These are phyloP conservation scores for Lophura nycthemera DNA, from an alignment of 2,113 vertebrate genomes.

Conservation along the genomic window DNA sequence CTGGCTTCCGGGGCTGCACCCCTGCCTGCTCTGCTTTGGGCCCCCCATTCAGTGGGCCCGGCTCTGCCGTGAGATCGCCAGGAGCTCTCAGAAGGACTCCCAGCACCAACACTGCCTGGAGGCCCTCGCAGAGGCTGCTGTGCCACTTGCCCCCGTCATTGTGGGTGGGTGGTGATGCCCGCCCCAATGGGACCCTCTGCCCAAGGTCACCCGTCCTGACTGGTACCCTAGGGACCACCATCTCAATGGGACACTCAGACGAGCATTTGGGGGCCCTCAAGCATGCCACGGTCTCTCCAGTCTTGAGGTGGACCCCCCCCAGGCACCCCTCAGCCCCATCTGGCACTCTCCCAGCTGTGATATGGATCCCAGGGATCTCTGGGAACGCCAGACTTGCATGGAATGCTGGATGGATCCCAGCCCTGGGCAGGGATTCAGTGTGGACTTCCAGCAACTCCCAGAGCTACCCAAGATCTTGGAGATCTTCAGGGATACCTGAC, in stretches of 20 bases:
- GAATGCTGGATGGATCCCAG: neutral
- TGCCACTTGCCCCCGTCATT: neutral
- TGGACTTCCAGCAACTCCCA: neutral
- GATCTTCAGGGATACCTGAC: neutral
- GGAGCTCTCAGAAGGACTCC: accelerated
- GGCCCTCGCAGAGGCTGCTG: neutral
- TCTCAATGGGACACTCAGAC: neutral
- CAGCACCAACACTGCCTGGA: neutral
- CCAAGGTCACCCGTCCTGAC: neutral
- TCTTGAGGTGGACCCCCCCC: neutral
- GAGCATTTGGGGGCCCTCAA: neutral
- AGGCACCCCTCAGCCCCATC: neutral
- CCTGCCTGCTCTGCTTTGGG: conserved; percentile 55
- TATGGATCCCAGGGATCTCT: neutral
- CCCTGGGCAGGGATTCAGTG: neutral
- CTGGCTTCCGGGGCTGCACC: neutral
- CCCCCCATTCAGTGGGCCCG: neutral
- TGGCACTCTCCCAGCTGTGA: neutral
- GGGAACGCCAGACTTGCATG: neutral
- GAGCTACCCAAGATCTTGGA: neutral
- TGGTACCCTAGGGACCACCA: neutral
- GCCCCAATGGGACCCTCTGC: neutral
- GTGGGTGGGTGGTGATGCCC: neutral
- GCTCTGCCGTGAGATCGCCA: neutral
- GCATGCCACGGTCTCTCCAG: neutral